Conservation (phyloP, 2,113 vertebrate species). For the Leucosticte australis region DNA sequence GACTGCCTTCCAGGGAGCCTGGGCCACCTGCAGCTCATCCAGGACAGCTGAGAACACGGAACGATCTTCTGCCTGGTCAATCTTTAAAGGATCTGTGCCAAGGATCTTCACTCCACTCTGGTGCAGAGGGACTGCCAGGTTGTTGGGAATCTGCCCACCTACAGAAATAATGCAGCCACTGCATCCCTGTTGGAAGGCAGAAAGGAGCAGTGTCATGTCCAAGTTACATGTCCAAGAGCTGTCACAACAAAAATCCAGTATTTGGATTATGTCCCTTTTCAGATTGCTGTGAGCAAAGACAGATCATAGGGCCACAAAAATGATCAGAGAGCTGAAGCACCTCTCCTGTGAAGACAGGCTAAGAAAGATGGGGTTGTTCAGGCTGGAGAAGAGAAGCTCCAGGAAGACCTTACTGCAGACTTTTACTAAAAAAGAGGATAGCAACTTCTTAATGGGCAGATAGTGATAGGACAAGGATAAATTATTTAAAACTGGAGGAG, state of each 20-base stretch:
- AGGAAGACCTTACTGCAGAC: neutral
- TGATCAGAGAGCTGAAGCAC: neutral
- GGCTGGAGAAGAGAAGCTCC: neutral
- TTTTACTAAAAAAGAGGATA: neutral
- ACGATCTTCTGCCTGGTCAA: conserved; percentile 89
- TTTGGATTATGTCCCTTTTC: neutral
- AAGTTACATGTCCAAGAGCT: no score
- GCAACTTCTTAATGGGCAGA: neutral
- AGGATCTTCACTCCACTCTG: conserved; percentile 87
- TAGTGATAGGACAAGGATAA: neutral
- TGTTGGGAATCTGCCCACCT: conserved; percentile 94
- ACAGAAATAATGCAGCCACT: conserved; percentile 92
- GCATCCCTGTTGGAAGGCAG: conserved; percentile 76
- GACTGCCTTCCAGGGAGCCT: conserved; percentile 92
- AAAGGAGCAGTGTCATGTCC: neutral
- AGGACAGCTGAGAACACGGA: conserved; percentile 88
- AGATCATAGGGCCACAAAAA: neutral
- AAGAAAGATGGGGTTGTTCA: neutral
- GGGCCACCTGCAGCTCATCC: conserved; percentile 86
- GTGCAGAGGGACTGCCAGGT: conserved; percentile 87
- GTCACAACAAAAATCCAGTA: neutral
- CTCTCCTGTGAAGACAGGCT: neutral
- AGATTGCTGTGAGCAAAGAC: neutral
- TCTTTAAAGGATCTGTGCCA: conserved; percentile 88
- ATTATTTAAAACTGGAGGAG: neutral